Percentiles rank a stretch among this genome's conserved stretches.
These are phyloP conservation scores for Poeciliopsis turneri DNA, from an alignment of 2,797 vertebrate genomes.

Conservation along the genomic window DNA sequence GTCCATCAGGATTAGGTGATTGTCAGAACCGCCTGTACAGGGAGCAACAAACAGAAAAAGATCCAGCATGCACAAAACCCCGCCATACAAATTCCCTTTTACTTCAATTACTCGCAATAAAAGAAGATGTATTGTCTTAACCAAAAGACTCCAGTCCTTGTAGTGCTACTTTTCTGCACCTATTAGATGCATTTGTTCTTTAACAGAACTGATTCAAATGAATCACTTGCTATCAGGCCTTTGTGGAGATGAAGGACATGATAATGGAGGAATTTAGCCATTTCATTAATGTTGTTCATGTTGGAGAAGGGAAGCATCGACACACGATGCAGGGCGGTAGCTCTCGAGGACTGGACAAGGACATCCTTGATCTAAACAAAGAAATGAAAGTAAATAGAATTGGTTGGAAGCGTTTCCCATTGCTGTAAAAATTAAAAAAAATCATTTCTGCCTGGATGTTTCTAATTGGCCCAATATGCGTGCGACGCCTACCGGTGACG, in stretches of 20 bases:
- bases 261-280: neutral
- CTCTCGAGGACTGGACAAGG: neutral
- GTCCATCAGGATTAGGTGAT: constrained; percentile 93
- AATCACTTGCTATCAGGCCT: neutral
- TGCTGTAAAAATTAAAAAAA: neutral
- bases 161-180: neutral
- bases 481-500: constrained; percentile 84
- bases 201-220: neutral
- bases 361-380: neutral
- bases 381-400: neutral
- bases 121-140: neutral
- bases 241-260: neutral
- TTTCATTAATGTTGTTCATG: neutral
- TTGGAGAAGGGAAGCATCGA: neutral
- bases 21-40: constrained; percentile 91
- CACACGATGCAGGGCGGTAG: neutral
- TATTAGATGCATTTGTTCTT: neutral
- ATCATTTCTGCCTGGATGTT: neutral
- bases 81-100: neutral
- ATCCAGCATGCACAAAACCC: neutral
- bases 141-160: neutral
- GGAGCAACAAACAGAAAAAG: neutral
- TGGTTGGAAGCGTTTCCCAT: neutral
- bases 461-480: neutral
- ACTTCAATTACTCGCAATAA: neutral